These are phyloP conservation scores for Lithodes maja DNA, from an alignment of 2,888 invertebrate genomes.

Conservation along the genomic window DNA sequence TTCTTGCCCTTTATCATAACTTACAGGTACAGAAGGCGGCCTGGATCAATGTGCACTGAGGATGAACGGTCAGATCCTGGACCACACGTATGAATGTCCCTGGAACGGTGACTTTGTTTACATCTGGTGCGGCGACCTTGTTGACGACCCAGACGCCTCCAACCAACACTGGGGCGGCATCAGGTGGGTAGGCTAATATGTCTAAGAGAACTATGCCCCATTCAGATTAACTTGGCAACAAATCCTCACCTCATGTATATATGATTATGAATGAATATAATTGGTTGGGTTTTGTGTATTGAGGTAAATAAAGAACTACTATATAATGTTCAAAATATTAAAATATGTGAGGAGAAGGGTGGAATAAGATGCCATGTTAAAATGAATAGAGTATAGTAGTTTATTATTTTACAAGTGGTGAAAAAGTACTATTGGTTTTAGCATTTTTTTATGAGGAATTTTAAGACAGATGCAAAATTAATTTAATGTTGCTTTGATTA, in stretches of 20 bases:
- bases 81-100: constrained; percentile 87
- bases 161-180: constrained; percentile 97
- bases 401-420: constrained; percentile 68
- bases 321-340: no score
- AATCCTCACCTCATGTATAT: no score
- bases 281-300: no score
- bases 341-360: no score
- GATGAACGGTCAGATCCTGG: constrained; percentile 91
- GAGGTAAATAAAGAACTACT: no score
- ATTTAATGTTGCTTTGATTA: no score
- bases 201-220: no score
- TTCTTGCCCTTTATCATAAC: constrained; percentile 61
- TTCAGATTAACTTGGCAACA: no score
- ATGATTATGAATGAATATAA: no score
- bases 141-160: constrained; percentile 77
- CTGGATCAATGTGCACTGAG: constrained; percentile 79
- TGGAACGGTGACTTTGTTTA: constrained; percentile 95
- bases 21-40: constrained; percentile 74
- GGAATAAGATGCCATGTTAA: background rate
- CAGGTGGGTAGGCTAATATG: constrained; percentile 73
- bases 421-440: no score
- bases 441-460: no score
- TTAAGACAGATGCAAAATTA: no score
- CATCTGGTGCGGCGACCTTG: constrained; percentile 88
- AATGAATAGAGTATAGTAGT: background rate